phyloP scores from a whole-genome alignment of 2,888 invertebrate species.

The Apantesis nais region DNA sequence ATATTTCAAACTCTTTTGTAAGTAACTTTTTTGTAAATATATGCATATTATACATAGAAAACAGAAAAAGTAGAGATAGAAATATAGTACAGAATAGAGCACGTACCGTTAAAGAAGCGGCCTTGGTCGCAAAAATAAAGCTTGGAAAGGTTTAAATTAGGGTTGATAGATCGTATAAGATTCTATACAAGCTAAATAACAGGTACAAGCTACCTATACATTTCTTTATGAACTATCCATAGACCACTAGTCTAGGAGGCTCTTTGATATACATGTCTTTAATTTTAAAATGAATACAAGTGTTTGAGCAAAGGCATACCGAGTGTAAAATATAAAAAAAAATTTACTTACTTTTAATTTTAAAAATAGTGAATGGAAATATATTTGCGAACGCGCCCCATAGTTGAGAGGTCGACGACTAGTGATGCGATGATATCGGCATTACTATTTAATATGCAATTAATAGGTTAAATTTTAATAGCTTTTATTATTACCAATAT shows the following conservation, averaged over 20 bases:
- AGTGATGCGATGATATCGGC: constrained; percentile 28
- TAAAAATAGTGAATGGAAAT: constrained; percentile 54
- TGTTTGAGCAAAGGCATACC: constrained; percentile 39
- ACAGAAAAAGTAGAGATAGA: no score
- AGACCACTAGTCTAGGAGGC: constrained; percentile 1
- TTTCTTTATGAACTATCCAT: not conserved
- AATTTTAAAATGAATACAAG: constrained; percentile 39
- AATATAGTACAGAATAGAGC: not conserved
- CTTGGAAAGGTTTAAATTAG: not conserved
- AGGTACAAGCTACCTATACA: not conserved
- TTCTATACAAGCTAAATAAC: not conserved
- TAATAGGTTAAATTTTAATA: no score
- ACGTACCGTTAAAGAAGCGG: not conserved
- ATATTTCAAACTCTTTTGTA: no score
- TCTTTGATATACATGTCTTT: constrained; percentile 43
- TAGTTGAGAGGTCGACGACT: constrained; percentile 44
- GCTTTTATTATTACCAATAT: no score
- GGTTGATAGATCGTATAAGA: not conserved
- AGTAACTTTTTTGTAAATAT: no score
- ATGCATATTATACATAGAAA: no score
- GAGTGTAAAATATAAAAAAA: constrained; percentile 48
- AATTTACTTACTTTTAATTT: constrained; percentile 42
- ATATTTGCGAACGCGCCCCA: constrained; percentile 52
- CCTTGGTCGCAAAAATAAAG: not conserved
- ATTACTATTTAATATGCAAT: not conserved